Evolutionary conservation across 2,113 vertebrate species (phyloP), one percentile per base, ranked within the genome.

Genomic region (Sander vitreus): DNA sequence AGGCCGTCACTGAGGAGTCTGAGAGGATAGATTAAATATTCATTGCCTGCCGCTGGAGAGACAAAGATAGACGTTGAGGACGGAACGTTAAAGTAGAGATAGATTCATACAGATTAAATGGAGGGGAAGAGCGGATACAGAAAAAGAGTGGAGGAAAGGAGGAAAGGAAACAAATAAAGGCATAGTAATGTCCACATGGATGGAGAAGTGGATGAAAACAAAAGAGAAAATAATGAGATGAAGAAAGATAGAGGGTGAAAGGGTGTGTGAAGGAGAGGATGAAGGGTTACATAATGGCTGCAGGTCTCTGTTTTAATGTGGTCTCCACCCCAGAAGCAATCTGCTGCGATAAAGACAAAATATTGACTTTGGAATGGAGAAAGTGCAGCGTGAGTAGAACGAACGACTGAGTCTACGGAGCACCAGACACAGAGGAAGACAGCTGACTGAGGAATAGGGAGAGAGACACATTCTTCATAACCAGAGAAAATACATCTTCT

Each of bases 341-440:
- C 80, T 89, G 89, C 85, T 78, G 89, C 43, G 71, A 91, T 91
- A 76, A 90, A 89, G 85, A 84, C 88, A 90, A 91, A 94, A 95
- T 94, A 93, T 94, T 95, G 94, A 95, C 93, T 94, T 91, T 91
- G 88, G 81, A 90, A 87, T 36, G 70, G 89, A 91, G 88, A 92
- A 93, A 93, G 83, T 93, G 93, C 89, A 91, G 85, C 7, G 58
- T 77, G 86, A 88, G 78, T 59, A 84, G 86, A 91, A 88, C 12
- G 21, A 84, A 62, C 6, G 36, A 68, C 63, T 12, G 47, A 59
- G 83, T 55, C 48, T 12, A 51, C 18, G 9, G 72, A 57, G 74
- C 51, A 13, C 2, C 45, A 77, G 68, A 84, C 68, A 64, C 23
- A 33, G 45, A 74, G 36, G 80, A 71, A 69, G 73, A 71, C 47